Percentiles rank a stretch among this genome's conserved stretches.
Evolutionary conservation across 2,797 vertebrate species (phyloP).

Genomic region (Falco rusticolus): DNA sequence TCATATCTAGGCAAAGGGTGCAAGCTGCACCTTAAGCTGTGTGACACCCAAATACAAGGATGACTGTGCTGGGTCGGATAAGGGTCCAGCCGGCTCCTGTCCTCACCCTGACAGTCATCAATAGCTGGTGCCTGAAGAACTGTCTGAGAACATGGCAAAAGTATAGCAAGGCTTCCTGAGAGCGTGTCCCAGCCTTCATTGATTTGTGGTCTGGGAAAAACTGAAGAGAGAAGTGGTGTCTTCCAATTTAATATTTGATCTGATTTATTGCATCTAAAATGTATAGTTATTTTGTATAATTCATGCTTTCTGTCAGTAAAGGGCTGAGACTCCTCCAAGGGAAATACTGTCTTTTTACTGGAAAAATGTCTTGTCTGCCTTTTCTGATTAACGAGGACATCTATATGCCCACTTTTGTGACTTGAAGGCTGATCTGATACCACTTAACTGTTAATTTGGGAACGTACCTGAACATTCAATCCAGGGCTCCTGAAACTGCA

Average conservation of each 20-base stretch:
- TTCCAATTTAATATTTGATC: background rate
- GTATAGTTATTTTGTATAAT: constrained; percentile 34
- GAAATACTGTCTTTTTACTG: constrained; percentile 25
- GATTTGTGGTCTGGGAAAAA: constrained; percentile 30
- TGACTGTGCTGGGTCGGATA: background rate
- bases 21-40: background rate
- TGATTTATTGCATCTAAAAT: background rate
- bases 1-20: background rate
- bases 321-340: background rate
- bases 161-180: background rate
- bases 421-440: constrained; percentile 14
- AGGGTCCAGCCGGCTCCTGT: background rate
- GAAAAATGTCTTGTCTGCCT: constrained; percentile 46
- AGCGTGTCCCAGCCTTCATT: background rate
- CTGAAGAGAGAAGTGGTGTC: background rate
- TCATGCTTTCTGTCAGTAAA: constrained; percentile 14
- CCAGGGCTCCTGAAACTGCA: background rate
- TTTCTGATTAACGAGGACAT: constrained; percentile 30
- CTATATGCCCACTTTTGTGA: constrained; percentile 10
- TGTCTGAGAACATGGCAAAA: background rate
- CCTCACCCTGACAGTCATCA: background rate
- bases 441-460: constrained; percentile 19
- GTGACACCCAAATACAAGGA: background rate
- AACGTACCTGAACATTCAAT: background rate
- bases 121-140: background rate